Conservation (phyloP, 2,888 invertebrate species). For the Alcis repandata region DNA sequence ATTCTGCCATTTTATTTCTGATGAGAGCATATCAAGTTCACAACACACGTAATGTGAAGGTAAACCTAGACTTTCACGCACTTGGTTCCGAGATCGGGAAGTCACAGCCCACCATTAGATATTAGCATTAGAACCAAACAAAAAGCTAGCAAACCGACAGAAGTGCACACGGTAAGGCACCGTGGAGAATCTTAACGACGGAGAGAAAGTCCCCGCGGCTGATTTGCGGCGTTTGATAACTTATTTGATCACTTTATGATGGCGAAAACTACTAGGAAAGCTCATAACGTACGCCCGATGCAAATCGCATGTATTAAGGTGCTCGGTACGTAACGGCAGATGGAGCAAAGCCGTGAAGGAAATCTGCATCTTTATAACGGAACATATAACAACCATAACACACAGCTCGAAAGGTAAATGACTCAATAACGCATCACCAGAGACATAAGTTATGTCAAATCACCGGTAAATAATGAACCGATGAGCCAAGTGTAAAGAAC, state of each 20-base stretch:
- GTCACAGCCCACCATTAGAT: constrained; percentile 62
- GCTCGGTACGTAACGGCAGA: constrained; percentile 64
- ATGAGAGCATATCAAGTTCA: constrained; percentile 4
- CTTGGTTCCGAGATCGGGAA: constrained; percentile 53
- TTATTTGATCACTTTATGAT: constrained; percentile 86
- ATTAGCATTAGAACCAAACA: constrained; percentile 72
- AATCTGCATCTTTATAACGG: constrained; percentile 67
- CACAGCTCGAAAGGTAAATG: constrained; percentile 64
- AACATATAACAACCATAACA: constrained; percentile 64
- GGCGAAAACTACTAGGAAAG: constrained; percentile 79
- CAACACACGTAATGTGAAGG: constrained; percentile 2
- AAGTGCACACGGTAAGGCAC: constrained; percentile 65
- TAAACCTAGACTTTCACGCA: constrained; percentile 38
- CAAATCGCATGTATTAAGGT: constrained; percentile 75
- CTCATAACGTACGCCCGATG: constrained; percentile 77
- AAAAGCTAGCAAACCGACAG: constrained; percentile 75
- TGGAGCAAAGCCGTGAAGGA: constrained; percentile 36
- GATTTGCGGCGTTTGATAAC: constrained; percentile 80
- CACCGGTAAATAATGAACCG: constrained; percentile 61
- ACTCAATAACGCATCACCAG: constrained; percentile 65
- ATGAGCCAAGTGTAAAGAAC: constrained; percentile 65
- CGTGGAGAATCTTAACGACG: constrained; percentile 79
- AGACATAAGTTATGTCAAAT: constrained; percentile 47
- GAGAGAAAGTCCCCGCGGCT: constrained; percentile 72
- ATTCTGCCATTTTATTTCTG: not conserved